Conservation (phyloP, 2,888 invertebrate genomes). For the Chymomyza fuscimana region DNA sequence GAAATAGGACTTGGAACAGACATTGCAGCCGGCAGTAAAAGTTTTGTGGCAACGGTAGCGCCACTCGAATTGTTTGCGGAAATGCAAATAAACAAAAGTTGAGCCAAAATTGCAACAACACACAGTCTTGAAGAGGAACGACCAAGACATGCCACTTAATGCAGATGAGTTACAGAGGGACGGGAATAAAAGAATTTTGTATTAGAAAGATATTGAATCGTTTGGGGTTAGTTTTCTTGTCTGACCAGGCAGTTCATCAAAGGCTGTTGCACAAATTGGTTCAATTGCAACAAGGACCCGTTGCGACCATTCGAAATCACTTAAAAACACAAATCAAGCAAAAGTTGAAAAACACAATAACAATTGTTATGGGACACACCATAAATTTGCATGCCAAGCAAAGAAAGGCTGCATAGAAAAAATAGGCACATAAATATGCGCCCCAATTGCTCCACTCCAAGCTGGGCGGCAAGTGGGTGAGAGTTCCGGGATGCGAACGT, state of each 20-base stretch:
- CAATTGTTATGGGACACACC: slow-evolving; percentile 76
- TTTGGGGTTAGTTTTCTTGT: slow-evolving; percentile 11
- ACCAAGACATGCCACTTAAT: background rate
- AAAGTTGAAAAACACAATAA: slow-evolving; percentile 74
- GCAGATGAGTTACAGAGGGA: background rate
- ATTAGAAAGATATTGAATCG: background rate
- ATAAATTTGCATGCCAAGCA: slow-evolving; percentile 75
- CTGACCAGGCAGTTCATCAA: slow-evolving; percentile 27
- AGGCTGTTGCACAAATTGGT: slow-evolving; percentile 17
- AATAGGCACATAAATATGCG: slow-evolving; percentile 69
- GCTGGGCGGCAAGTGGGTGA: background rate
- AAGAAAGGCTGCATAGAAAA: slow-evolving; percentile 37
- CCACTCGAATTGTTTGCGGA: slow-evolving; percentile 67
- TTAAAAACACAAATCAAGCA: slow-evolving; percentile 74
- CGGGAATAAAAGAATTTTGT: background rate
- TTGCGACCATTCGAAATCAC: slow-evolving; percentile 71
- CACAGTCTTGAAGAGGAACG: background rate
- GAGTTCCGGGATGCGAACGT: slow-evolving; percentile 2
- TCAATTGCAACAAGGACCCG: slow-evolving; percentile 35
- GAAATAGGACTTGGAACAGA: slow-evolving; percentile 8
- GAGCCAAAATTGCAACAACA: slow-evolving; percentile 33
- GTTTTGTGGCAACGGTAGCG: slow-evolving; percentile 52
- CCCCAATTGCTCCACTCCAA: background rate
- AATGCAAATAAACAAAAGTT: slow-evolving; percentile 61
- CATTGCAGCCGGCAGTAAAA: slow-evolving; percentile 34